A percentile compares a stretch with the other conserved stretches of the same genome.
These are phyloP conservation scores for Trachymyrmex cornetzi DNA, from an alignment of 1,140 invertebrate genomes.

Conservation along the genomic window DNA sequence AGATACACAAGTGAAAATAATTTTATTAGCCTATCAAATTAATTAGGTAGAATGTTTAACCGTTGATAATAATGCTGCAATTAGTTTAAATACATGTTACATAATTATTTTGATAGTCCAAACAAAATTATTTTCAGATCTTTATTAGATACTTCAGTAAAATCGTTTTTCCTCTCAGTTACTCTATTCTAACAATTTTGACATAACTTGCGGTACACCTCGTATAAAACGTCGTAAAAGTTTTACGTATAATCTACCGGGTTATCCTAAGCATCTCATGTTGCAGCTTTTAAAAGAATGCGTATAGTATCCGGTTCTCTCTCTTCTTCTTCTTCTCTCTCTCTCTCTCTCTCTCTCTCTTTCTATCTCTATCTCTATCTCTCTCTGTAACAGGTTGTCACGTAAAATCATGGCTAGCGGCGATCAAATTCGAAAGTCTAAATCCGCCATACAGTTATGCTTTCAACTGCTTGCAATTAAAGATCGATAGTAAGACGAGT, in stretches of 20 bases:
- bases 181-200: background rate
- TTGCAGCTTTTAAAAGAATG: background rate
- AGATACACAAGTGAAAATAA: too few relatives aligned
- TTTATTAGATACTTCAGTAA: too few relatives aligned
- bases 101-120: too few relatives aligned
- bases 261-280: conserved; percentile 20
- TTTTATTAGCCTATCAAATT: too few relatives aligned
- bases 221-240: background rate
- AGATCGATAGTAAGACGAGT: conserved; percentile 62
- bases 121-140: too few relatives aligned
- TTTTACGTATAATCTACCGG: background rate
- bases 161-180: background rate
- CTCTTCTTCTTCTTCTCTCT: too few relatives aligned
- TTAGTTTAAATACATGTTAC: too few relatives aligned
- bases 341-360: too few relatives aligned
- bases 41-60: too few relatives aligned
- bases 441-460: background rate
- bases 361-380: too few relatives aligned
- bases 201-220: background rate
- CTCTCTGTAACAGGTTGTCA: background rate
- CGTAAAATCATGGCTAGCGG: background rate
- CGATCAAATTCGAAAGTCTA: background rate
- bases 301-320: background rate
- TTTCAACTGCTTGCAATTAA: conserved; percentile 20
- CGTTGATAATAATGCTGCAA: too few relatives aligned